Conservation (phyloP, 1,140 invertebrate genomes). For the Pissodes strobi region DNA sequence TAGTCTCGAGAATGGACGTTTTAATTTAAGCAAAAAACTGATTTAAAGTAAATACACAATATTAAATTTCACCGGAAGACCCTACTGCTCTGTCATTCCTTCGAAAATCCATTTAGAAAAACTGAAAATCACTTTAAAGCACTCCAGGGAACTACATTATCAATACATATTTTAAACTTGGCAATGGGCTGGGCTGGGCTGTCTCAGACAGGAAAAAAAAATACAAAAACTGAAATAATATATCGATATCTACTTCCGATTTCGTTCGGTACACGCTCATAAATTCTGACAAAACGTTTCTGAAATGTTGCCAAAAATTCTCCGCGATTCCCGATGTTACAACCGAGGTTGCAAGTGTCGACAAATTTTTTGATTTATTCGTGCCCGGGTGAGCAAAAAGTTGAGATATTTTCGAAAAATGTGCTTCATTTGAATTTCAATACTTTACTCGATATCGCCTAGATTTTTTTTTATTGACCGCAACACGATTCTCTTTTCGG, state of each 20-base stretch:
- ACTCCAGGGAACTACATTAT: no score
- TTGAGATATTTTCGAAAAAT: not conserved
- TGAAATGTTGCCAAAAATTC: slow-evolving; percentile 9
- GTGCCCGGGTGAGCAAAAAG: not conserved
- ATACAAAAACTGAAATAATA: not conserved
- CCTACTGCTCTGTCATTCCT: no score
- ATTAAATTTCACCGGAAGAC: no score
- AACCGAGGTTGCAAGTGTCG: slow-evolving; percentile 5
- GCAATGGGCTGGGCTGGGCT: not conserved
- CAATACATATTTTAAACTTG: slow-evolving; percentile 2
- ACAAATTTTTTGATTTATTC: slow-evolving; percentile 8
- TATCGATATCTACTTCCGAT: slow-evolving; percentile 11
- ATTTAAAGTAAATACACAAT: no score
- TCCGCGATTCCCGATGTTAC: not conserved
- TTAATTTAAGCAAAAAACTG: no score
- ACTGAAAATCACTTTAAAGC: no score
- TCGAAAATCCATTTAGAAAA: no score
- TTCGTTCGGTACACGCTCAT: not conserved
- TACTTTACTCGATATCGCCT: no score
- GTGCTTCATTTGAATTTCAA: no score
- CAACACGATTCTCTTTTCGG: no score
- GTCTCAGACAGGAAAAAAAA: slow-evolving; percentile 5
- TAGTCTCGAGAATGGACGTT: no score
- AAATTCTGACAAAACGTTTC: slow-evolving; percentile 2
- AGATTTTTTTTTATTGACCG: no score